phyloP scores from a whole-genome alignment of 2,888 invertebrate species.

The Diarsia rubi region DNA sequence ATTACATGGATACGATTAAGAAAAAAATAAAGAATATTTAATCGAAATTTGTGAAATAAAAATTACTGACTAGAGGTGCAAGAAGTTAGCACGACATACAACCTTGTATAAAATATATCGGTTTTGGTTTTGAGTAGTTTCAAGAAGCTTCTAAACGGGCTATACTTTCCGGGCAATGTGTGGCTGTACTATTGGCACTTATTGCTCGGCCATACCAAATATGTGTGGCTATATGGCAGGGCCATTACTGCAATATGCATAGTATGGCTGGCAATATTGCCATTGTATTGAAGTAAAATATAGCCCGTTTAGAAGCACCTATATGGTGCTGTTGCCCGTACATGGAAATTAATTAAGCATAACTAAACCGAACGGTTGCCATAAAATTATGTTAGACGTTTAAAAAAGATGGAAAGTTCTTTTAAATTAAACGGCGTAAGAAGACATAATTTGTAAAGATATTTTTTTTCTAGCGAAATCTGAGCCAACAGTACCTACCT shows the following conservation, averaged over 20 bases:
- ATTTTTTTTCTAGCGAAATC: neutral
- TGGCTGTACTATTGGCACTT: no score
- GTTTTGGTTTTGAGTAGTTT: neutral
- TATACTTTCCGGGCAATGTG: no score
- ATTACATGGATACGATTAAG: constrained; percentile 1
- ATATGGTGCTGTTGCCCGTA: neutral
- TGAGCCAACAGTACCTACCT: no score
- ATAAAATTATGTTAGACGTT: neutral
- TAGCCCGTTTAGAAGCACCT: no score
- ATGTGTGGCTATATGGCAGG: no score
- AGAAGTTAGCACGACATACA: constrained; percentile 21
- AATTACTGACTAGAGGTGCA: constrained; percentile 44
- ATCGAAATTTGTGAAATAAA: constrained; percentile 28
- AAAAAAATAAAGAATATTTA: constrained; percentile 1
- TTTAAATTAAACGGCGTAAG: neutral
- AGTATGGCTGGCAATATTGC: no score
- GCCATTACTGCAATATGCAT: no score
- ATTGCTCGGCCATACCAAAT: no score
- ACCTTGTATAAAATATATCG: neutral
- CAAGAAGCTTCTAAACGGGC: no score
- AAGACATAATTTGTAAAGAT: neutral
- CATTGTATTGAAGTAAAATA: no score
- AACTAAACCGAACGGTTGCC: neutral
- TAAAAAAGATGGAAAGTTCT: neutral
- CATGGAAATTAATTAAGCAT: no score